Evolutionary conservation across 2,113 vertebrate species (phyloP).

Genomic region (Rhodinocichla rosea): DNA sequence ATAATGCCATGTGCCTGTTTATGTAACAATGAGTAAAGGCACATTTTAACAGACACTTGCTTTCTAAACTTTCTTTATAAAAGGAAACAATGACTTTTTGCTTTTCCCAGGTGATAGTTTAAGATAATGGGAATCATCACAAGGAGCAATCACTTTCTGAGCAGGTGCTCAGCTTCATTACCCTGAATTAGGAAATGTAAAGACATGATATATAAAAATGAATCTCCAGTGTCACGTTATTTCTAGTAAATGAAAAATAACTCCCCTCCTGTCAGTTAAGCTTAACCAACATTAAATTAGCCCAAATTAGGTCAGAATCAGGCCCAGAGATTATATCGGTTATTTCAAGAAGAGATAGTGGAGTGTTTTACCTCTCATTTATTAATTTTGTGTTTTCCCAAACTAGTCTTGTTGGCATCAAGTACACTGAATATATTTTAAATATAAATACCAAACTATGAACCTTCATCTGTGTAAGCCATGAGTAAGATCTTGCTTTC

Average conservation of each 20-base stretch:
- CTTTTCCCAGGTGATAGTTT: neutral
- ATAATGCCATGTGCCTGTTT: neutral
- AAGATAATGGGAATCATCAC: neutral
- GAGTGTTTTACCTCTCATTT: neutral
- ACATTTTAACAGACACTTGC: neutral
- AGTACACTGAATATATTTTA: neutral
- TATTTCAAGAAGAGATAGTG: neutral
- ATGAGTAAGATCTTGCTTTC: neutral
- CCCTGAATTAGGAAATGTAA: neutral
- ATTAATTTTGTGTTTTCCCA: neutral
- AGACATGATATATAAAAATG: neutral
- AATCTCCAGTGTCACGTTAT: neutral
- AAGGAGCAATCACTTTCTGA: neutral
- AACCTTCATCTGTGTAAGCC: neutral
- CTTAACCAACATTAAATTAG: neutral
- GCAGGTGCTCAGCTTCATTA: constrained; percentile 7
- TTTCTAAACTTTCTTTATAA: neutral
- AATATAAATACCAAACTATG: neutral
- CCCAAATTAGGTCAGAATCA: neutral
- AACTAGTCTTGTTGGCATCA: neutral
- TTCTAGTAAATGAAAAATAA: neutral
- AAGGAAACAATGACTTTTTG: neutral
- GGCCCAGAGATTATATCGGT: neutral
- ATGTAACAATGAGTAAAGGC: neutral
- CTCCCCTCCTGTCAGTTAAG: neutral